Evolutionary conservation across 1,140 invertebrate species (phyloP).

Genomic region (Rhagoletis pomonella): DNA sequence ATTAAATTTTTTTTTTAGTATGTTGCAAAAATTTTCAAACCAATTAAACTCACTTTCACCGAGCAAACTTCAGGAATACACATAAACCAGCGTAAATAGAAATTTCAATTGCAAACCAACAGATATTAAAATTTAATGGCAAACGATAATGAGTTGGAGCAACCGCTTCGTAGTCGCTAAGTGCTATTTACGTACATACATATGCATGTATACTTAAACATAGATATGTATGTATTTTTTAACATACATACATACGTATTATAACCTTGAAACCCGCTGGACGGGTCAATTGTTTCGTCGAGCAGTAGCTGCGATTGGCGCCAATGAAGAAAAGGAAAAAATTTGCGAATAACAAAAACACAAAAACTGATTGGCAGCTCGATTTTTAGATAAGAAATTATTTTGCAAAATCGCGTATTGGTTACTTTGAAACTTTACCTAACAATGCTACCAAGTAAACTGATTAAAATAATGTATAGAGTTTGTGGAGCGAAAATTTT

Average conservation of each 20-base stretch:
- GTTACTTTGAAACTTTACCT: neutral
- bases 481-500: neutral
- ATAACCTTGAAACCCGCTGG: neutral
- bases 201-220: neutral
- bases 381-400: neutral
- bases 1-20: too few species aligned
- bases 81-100: neutral
- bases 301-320: neutral
- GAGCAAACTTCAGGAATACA: neutral
- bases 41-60: too few species aligned
- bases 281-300: neutral
- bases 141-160: neutral
- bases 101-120: conserved; percentile 5
- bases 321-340: neutral
- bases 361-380: neutral
- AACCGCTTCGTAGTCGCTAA: neutral
- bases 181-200: neutral
- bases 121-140: conserved; percentile 37
- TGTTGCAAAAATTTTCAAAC: too few species aligned
- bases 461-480: neutral
- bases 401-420: conserved; percentile 8
- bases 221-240: neutral
- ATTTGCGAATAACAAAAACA: neutral
- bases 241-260: neutral
- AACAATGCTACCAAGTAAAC: neutral